A percentile compares a stretch with the other conserved stretches of the same genome.
Evolutionary conservation across 1,140 invertebrate species (phyloP).

Genomic region (Papilio dardanus): DNA sequence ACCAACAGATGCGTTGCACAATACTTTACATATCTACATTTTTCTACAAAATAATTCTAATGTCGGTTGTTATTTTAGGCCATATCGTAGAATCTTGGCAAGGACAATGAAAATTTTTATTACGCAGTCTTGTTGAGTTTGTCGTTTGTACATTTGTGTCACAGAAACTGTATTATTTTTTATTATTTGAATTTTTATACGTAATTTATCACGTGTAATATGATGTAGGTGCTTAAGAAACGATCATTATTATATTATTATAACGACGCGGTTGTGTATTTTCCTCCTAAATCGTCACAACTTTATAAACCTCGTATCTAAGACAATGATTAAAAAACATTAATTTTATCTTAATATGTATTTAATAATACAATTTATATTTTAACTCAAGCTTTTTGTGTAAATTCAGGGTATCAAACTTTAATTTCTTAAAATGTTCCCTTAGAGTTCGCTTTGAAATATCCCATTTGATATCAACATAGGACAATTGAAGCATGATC

Average conservation of each 20-base stretch:
- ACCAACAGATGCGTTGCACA: constrained; percentile 8
- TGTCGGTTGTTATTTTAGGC: constrained; percentile 21
- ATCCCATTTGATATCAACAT: not conserved
- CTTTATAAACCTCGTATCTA: not conserved
- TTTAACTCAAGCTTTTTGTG: too few relatives aligned
- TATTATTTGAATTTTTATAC: not conserved
- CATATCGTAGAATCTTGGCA: constrained; percentile 34
- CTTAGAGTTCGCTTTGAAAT: too few relatives aligned
- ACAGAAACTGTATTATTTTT: not conserved
- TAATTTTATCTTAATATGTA: too few relatives aligned
- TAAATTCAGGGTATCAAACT: too few relatives aligned
- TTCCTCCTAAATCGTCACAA: not conserved
- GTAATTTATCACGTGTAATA: not conserved
- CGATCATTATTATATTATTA: not conserved
- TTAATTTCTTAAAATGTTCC: too few relatives aligned
- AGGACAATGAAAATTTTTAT: constrained; percentile 28
- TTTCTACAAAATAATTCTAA: constrained; percentile 11
- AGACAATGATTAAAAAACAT: too few relatives aligned
- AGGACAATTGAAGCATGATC: constrained; percentile 34
- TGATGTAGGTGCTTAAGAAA: not conserved
- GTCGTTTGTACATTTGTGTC: not conserved
- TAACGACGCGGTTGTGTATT: not conserved
- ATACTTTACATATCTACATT: not conserved
- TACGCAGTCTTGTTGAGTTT: constrained; percentile 12
- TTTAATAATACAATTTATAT: too few relatives aligned